Percentiles rank a stretch among this genome's conserved stretches.
Evolutionary conservation across 2,113 vertebrate species (phyloP).

Genomic region (Vanacampus margaritifer): DNA sequence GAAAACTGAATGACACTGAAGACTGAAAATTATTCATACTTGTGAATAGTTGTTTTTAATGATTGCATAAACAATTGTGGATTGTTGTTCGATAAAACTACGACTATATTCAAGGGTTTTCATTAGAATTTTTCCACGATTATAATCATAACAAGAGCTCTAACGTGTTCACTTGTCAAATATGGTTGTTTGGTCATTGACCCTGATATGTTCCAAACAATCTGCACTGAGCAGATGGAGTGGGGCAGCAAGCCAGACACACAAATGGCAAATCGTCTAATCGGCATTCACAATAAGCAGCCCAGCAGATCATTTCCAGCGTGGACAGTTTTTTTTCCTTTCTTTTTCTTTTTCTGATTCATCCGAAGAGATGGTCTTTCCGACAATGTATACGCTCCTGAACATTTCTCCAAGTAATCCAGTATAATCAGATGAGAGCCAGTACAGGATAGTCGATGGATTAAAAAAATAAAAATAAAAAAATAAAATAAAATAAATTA

Average conservation of each 20-base stretch:
- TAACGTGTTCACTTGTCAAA: not conserved
- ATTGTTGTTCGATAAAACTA: not conserved
- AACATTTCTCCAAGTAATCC: not conserved
- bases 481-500: too few species aligned
- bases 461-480: not conserved
- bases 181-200: slow-evolving; percentile 3
- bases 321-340: not conserved
- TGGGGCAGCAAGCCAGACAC: not conserved
- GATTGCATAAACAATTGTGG: not conserved
- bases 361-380: not conserved
- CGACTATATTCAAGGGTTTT: not conserved
- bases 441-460: not conserved
- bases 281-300: not conserved
- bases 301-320: not conserved
- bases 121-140: not conserved
- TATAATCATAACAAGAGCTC: not conserved
- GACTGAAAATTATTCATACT: too few species aligned
- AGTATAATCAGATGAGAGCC: not conserved
- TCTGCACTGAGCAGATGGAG: slow-evolving; percentile 5
- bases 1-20: too few species aligned
- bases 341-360: not conserved
- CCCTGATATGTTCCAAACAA: slow-evolving; percentile 1
- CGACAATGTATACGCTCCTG: not conserved
- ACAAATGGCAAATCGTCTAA: slow-evolving; percentile 3
- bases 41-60: not conserved